Base-by-base conservation (phyloP, 2,113 vertebrate genomes). In the Takifugu flavidus region DNA sequence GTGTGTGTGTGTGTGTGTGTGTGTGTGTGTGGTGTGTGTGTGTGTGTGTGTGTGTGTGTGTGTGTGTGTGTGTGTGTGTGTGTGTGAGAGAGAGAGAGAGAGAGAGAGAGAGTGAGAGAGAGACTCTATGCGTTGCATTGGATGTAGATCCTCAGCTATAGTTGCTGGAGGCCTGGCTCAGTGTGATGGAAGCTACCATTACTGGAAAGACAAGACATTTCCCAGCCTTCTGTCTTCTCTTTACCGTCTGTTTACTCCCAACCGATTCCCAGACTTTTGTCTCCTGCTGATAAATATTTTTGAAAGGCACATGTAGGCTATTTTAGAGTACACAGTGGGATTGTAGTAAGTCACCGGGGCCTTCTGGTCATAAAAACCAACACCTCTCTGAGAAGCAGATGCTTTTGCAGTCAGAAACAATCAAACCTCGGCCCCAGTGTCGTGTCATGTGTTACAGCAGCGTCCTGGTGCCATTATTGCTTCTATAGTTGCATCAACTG, bases 181-280 rank as follows among this genome's bases (percentile, higher is more conserved):
- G 74, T 67, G 72, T 78, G 79, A 82, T 66, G 59, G 68, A 69
- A 79, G 70, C 77, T 71, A 74, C 77, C 79, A 63, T 57, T 62
- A 58, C 45, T 26, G 50, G 78, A 59, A 53, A 77, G 71, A 70
- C 39, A 25, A 81, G 74, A 74, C 77, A 58, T 62, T 70, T 74
- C 49, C 72, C 66, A 62, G 54, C 56, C 69, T 65, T 65, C 51
- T 75, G 70, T 72, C 74, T 61, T 53, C 70, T 76, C 74, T 65
- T 53, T 54, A 74, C 74, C 71, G 56, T 62, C 58, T 77, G 68
- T 77, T 74, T 62, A 75, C 70, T 74, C 76, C 61, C 58, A 65
- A 53, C 53, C 73, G 79, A 82, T 82, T 56, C 64, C 59, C 31
- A 68, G 68, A 25, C 45, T 47, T 12, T 12, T 46, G 5, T 47